Evolutionary conservation across 1,140 invertebrate species (phyloP).

Genomic region (Drosophila trapezifrons): DNA sequence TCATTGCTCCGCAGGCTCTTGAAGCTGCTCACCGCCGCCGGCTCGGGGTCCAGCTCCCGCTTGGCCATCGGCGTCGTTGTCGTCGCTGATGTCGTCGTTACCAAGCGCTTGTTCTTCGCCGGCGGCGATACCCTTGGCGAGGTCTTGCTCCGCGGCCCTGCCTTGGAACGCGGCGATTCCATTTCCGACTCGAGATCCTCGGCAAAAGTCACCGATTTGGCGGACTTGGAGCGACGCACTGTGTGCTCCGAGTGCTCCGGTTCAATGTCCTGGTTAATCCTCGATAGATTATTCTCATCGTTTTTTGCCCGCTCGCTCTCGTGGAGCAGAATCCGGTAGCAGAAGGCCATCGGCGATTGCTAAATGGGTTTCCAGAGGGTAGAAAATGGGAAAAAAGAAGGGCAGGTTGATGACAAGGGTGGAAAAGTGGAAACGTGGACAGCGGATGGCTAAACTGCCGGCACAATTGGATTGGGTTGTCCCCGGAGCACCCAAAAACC

Average conservation of each 20-base stretch:
- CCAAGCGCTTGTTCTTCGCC: constrained; percentile 21
- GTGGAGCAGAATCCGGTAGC: constrained; percentile 72
- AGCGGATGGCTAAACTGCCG: constrained; percentile 47
- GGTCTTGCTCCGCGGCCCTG: constrained; percentile 10
- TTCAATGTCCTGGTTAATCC: constrained; percentile 67
- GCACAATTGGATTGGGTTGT: constrained; percentile 53
- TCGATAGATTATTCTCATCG: constrained; percentile 67
- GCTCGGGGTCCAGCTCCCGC: constrained; percentile 28
- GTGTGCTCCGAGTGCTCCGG: constrained; percentile 11
- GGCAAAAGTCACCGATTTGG: constrained; percentile 68
- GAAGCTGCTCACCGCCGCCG: constrained; percentile 62
- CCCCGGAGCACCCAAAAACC: not conserved
- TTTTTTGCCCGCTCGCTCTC: constrained; percentile 59
- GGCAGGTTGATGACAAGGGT: constrained; percentile 41
- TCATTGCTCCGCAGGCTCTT: constrained; percentile 82
- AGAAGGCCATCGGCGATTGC: constrained; percentile 79
- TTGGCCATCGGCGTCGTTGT: constrained; percentile 1
- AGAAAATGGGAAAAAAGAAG: constrained; percentile 17
- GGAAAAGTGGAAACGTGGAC: constrained; percentile 13
- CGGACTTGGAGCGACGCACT: constrained; percentile 25
- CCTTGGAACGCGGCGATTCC: constrained; percentile 42
- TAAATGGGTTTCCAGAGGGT: constrained; percentile 21
- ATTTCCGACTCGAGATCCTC: constrained; percentile 52
- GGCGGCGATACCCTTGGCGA: constrained; percentile 32
- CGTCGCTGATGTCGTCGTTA: not conserved